Conservation (phyloP, 2,797 vertebrate genomes). For the Pteropus rufus region DNA sequence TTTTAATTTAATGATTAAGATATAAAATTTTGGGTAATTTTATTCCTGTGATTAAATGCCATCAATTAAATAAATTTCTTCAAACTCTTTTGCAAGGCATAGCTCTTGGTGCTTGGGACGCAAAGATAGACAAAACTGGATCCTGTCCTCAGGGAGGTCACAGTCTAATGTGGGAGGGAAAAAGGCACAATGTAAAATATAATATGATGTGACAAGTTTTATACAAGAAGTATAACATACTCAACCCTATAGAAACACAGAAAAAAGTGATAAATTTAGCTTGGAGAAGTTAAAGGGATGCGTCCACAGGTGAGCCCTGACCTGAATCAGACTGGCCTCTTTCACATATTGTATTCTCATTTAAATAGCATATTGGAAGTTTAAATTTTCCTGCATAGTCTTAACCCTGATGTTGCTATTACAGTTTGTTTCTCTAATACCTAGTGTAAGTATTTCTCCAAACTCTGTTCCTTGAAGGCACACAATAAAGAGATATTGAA, state of each 20-base stretch:
- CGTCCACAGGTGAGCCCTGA: not conserved
- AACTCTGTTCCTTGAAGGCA: not conserved
- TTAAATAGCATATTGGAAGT: not conserved
- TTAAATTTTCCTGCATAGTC: not conserved
- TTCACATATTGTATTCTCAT: not conserved
- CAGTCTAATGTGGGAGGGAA: not conserved
- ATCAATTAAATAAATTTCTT: not conserved
- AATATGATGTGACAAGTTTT: not conserved
- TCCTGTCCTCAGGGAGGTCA: not conserved
- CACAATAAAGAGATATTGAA: not conserved
- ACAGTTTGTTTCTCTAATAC: not conserved
- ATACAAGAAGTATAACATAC: not conserved
- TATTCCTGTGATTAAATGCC: slow-evolving; percentile 1
- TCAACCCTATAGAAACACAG: not conserved
- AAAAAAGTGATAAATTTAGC: not conserved
- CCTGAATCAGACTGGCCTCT: not conserved
- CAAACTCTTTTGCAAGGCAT: not conserved
- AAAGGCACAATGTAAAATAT: not conserved
- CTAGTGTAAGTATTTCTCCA: not conserved
- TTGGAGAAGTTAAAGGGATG: not conserved
- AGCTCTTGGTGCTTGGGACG: not conserved
- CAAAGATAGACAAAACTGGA: not conserved
- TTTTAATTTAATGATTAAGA: slow-evolving; percentile 27
- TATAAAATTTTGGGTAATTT: not conserved
- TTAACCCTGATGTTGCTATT: not conserved